These are phyloP conservation scores for Oopsacas minuta DNA, from an alignment of 37 sponge, comb jelly and placozoan genomes.

Conservation along the genomic window DNA sequence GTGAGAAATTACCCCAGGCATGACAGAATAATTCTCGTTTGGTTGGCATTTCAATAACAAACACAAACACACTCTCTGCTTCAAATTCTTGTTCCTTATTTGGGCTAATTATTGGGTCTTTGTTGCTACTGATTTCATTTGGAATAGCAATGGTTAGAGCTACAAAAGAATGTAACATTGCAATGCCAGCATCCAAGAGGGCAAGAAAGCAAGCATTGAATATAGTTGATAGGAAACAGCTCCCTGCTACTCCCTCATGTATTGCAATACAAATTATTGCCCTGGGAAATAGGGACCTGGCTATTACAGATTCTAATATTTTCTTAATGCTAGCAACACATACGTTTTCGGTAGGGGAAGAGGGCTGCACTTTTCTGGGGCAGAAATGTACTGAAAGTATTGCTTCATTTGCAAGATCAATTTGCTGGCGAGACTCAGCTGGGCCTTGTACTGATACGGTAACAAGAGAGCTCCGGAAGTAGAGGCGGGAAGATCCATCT, in stretches of 20 bases:
- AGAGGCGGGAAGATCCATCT: constrained; percentile 4
- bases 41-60: background rate
- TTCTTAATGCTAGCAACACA: constrained; percentile 8
- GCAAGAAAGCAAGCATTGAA: constrained; percentile 5
- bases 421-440: background rate
- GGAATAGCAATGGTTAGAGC: background rate
- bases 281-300: background rate
- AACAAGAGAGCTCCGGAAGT: background rate
- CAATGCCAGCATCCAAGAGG: background rate
- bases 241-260: background rate
- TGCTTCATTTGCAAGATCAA: background rate
- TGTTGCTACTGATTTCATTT: background rate
- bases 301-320: background rate
- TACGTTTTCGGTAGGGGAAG: background rate
- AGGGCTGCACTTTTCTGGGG: background rate
- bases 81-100: background rate
- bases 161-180: background rate
- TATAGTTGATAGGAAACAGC: background rate
- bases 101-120: background rate
- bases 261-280: background rate
- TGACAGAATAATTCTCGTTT: background rate
- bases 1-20: background rate
- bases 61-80: background rate
- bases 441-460: background rate
- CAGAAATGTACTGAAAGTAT: background rate